Percentiles rank a stretch among this genome's conserved stretches.
Conservation (phyloP, 2,113 vertebrate species). For the Albula glossodonta region DNA sequence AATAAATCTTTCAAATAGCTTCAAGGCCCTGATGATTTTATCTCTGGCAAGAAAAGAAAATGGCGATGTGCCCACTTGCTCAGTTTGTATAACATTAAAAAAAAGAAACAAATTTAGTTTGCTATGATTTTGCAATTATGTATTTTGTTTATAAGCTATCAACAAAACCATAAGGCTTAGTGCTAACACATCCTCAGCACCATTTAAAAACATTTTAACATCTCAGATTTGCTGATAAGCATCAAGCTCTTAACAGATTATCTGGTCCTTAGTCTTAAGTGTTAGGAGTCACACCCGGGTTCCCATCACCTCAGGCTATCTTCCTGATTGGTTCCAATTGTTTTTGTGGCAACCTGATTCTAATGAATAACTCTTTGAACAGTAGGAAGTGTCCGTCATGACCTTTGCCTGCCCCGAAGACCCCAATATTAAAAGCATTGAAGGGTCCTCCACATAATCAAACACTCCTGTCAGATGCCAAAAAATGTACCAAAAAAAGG, state of each 20-base stretch:
- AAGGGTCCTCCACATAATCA: slow-evolving; percentile 52
- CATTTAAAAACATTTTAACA: slow-evolving; percentile 61
- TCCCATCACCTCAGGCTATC: slow-evolving; percentile 67
- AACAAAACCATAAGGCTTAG: slow-evolving; percentile 58
- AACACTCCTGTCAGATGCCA: slow-evolving; percentile 22
- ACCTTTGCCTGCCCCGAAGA: slow-evolving; percentile 68
- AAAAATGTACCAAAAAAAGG: background rate
- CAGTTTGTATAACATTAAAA: background rate
- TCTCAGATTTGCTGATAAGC: slow-evolving; percentile 72
- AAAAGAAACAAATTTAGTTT: background rate
- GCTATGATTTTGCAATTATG: slow-evolving; percentile 54
- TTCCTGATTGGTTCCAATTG: slow-evolving; percentile 61
- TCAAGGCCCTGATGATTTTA: slow-evolving; percentile 32
- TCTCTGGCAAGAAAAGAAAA: slow-evolving; percentile 12
- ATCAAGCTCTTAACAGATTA: slow-evolving; percentile 74
- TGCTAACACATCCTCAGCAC: slow-evolving; percentile 58
- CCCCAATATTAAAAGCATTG: slow-evolving; percentile 49
- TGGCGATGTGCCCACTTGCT: too few relatives aligned
- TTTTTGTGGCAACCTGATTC: slow-evolving; percentile 65
- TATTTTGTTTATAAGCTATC: slow-evolving; percentile 51
- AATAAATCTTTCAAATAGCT: slow-evolving; percentile 23
- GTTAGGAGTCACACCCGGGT: slow-evolving; percentile 74
- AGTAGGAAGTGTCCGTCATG: slow-evolving; percentile 73
- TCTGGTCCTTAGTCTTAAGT: slow-evolving; percentile 64
- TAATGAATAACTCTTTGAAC: slow-evolving; percentile 70